These are phyloP conservation scores for Gouania willdenowi DNA, from an alignment of 2,797 vertebrate genomes.

Conservation along the genomic window DNA sequence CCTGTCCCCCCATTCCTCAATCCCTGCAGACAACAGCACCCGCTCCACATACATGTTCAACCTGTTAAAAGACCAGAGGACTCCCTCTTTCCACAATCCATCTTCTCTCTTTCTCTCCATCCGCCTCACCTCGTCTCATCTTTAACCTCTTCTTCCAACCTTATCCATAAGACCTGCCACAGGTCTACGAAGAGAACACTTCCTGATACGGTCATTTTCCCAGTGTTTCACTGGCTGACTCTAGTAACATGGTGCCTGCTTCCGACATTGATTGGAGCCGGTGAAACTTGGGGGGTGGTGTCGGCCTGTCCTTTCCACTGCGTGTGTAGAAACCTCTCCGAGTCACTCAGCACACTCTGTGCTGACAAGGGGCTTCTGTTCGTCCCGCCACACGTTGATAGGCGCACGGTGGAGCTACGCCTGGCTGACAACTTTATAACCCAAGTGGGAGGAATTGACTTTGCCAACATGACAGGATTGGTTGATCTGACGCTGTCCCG, in stretches of 20 bases:
- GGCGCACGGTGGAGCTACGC: constrained; percentile 88
- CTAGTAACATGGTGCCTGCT: constrained; percentile 74
- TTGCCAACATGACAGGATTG: constrained; percentile 89
- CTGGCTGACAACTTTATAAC: constrained; percentile 92
- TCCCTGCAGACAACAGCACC: constrained; percentile 59
- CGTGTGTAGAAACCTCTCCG: constrained; percentile 89
- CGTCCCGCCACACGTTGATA: constrained; percentile 88
- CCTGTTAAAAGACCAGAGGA: constrained; percentile 31
- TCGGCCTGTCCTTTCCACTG: constrained; percentile 89
- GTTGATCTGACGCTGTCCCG: constrained; percentile 90
- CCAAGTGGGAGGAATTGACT: constrained; percentile 81
- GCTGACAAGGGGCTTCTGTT: constrained; percentile 91
- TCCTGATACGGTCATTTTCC: constrained; percentile 34
- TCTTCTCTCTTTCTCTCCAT: constrained; percentile 30
- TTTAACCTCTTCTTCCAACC: constrained; percentile 36
- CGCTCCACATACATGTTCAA: constrained; percentile 44
- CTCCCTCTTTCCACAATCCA: constrained; percentile 28
- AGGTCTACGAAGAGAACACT: constrained; percentile 39
- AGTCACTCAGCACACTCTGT: constrained; percentile 90
- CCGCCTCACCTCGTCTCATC: constrained; percentile 35
- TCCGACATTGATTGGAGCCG: constrained; percentile 70
- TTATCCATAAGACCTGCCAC: constrained; percentile 52
- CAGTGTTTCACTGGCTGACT: constrained; percentile 68
- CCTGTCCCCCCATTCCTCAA: constrained; percentile 72
- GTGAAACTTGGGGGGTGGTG: constrained; percentile 82